phyloP scores from a whole-genome alignment of 2,113 vertebrate species.

The Muntiacus muntjak region DNA sequence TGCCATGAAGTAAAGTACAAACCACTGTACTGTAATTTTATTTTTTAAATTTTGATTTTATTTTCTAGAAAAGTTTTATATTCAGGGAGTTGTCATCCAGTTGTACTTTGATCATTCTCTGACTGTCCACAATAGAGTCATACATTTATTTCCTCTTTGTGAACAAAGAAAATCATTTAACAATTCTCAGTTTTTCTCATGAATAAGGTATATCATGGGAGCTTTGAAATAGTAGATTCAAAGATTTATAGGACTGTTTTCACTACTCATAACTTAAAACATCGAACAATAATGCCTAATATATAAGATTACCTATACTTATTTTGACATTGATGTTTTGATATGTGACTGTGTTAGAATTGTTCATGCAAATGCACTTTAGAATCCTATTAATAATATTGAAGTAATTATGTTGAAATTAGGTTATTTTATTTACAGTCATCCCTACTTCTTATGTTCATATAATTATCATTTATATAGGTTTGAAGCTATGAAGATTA shows the following conservation, averaged over 20 bases:
- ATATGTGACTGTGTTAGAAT: neutral
- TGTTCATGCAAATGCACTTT: neutral
- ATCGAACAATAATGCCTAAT: neutral
- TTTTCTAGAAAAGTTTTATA: neutral
- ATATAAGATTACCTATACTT: neutral
- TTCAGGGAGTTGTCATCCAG: neutral
- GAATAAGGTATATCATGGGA: neutral
- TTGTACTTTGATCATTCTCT: neutral
- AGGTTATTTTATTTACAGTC: neutral
- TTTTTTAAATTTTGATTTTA: neutral
- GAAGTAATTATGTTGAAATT: neutral
- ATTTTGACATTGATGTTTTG: neutral
- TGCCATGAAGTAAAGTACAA: neutral
- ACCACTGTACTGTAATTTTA: neutral
- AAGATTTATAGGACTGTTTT: neutral
- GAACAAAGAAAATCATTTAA: neutral
- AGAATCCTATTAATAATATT: neutral
- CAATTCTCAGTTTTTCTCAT: neutral
- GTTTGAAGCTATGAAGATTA: neutral
- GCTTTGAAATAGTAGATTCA: neutral
- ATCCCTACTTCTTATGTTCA: neutral
- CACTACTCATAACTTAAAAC: neutral
- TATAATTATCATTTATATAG: neutral
- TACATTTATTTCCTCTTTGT: neutral
- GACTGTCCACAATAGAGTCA: neutral